Percentiles rank a stretch among this genome's conserved stretches.
These are phyloP conservation scores for Enteromius mattozi DNA, from an alignment of 2,797 vertebrate species.

Conservation along the genomic window DNA sequence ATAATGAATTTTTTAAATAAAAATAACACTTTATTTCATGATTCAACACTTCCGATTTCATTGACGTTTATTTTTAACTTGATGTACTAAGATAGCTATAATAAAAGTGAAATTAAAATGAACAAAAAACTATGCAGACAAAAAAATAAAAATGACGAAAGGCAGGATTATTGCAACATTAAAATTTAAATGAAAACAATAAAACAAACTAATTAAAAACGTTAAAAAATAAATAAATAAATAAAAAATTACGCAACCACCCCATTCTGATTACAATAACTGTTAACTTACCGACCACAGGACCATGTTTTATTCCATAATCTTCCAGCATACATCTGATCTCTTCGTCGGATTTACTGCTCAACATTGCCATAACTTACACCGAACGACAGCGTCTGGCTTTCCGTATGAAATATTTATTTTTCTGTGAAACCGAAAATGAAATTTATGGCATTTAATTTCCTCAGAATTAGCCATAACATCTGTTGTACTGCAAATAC, in stretches of 20 bases:
- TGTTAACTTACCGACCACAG: slow-evolving; percentile 77
- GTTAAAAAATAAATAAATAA: no score
- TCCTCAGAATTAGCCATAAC: no score
- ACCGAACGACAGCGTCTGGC: background rate
- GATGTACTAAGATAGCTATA: background rate
- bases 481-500: background rate
- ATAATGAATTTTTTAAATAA: no score
- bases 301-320: slow-evolving; percentile 81
- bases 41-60: no score
- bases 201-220: background rate
- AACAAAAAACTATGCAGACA: background rate
- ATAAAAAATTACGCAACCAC: background rate
- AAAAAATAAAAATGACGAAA: background rate
- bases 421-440: slow-evolving; percentile 9
- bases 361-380: slow-evolving; percentile 65
- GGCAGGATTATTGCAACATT: background rate
- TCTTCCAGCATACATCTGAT: slow-evolving; percentile 74
- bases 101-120: background rate
- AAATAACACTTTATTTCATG: background rate
- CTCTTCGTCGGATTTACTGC: slow-evolving; percentile 68
- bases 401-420: background rate
- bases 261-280: background rate
- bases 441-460: background rate
- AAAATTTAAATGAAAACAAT: background rate
- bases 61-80: background rate